phyloP scores from a whole-genome alignment of 2,797 vertebrate genomes.

The Gallinago stenura region DNA sequence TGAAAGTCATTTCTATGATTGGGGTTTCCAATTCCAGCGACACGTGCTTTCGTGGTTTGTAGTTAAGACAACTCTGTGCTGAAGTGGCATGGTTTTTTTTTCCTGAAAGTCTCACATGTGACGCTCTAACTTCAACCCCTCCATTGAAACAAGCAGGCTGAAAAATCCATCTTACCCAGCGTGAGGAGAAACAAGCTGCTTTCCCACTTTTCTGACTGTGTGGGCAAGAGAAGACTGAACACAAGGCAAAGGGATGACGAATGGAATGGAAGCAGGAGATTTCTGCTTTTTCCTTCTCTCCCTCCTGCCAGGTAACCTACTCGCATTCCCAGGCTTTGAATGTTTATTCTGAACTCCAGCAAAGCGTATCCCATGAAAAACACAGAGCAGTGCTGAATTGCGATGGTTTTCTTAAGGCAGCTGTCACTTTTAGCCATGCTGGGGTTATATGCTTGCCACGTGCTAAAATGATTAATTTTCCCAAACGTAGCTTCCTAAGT shows the following conservation, averaged over 20 bases:
- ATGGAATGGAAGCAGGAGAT: accelerated
- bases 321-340: neutral
- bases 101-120: neutral
- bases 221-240: neutral
- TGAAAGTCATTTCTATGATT: neutral
- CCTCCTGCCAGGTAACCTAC: neutral
- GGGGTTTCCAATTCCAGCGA: neutral
- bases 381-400: accelerated
- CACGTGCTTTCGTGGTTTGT: neutral
- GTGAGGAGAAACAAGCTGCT: neutral
- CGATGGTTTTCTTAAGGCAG: neutral
- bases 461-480: neutral
- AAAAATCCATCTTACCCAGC: neutral
- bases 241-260: neutral
- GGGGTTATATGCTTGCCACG: neutral
- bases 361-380: neutral
- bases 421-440: neutral
- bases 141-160: neutral
- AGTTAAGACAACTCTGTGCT: neutral
- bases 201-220: neutral
- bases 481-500: neutral
- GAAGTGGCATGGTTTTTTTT: neutral
- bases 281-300: neutral
- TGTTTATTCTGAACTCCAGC: neutral
- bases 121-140: neutral